Evolutionary conservation across 2,113 vertebrate species (phyloP).

Genomic region (Pteropus alecto): DNA sequence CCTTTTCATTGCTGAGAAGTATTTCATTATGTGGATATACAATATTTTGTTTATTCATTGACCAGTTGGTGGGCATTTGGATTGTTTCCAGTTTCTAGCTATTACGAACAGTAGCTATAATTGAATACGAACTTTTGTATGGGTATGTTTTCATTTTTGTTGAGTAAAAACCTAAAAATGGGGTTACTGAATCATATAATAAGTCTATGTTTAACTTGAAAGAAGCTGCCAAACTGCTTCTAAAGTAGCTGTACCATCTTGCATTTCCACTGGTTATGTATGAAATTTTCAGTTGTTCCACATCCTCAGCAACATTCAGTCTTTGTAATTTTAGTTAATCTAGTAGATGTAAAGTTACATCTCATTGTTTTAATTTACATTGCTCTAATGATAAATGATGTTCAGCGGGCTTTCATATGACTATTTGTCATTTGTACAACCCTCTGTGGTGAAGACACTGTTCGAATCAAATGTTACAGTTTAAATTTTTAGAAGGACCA

Average conservation of each 20-base stretch:
- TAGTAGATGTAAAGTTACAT: not conserved
- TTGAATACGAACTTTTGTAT: not conserved
- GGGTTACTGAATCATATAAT: not conserved
- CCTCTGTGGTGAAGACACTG: conserved; percentile 24
- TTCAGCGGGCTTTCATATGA: not conserved
- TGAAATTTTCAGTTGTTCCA: not conserved
- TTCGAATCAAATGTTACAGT: not conserved
- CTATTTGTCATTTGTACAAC: not conserved
- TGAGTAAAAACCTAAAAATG: not conserved
- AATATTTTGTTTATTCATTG: not conserved
- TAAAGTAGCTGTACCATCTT: not conserved
- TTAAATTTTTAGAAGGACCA: not conserved
- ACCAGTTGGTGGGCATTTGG: not conserved
- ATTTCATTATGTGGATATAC: not conserved
- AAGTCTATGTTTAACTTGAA: not conserved
- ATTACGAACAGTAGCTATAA: not conserved
- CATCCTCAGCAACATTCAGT: not conserved
- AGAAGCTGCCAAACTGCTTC: not conserved
- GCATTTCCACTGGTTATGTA: not conserved
- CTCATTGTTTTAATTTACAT: conserved; percentile 16
- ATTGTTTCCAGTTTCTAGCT: conserved; percentile 5
- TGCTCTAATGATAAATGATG: not conserved
- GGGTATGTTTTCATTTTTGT: conserved; percentile 10
- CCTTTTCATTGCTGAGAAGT: not conserved
- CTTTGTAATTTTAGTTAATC: not conserved